phyloP scores from a whole-genome alignment of 2,888 invertebrate genomes.

The Patella ulyssiponensis region DNA sequence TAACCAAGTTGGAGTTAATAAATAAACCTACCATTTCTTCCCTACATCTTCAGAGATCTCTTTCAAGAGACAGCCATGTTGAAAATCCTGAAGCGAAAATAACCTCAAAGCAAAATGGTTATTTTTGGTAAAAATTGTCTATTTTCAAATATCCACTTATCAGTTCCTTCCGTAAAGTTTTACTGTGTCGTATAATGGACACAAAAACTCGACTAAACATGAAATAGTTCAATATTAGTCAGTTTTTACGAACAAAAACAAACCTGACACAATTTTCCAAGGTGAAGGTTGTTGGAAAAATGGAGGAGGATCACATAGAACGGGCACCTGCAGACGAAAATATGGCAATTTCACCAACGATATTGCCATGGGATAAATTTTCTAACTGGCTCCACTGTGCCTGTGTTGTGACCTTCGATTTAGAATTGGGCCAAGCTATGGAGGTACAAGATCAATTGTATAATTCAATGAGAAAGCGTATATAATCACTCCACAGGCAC shows the following conservation, averaged over 20 bases:
- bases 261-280: not conserved
- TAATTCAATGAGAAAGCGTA: too few species aligned
- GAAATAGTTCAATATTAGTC: too few species aligned
- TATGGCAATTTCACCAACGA: constrained; percentile 50
- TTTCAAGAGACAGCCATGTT: constrained; percentile 65
- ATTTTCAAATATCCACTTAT: too few species aligned
- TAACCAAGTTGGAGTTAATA: too few species aligned
- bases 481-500: too few species aligned
- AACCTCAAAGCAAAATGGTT: not conserved
- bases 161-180: too few species aligned
- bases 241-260: not conserved
- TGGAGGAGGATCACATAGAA: constrained; percentile 28
- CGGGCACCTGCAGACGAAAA: constrained; percentile 32
- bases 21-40: constrained; percentile 25
- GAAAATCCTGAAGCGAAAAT: constrained; percentile 37
- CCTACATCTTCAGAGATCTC: constrained; percentile 29
- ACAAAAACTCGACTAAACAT: too few species aligned
- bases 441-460: constrained; percentile 77
- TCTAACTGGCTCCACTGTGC: constrained; percentile 97
- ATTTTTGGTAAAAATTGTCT: too few species aligned
- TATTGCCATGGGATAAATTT: constrained; percentile 74
- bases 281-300: constrained; percentile 17
- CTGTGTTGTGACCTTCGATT: constrained; percentile 98
- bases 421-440: constrained; percentile 98
- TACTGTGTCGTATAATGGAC: too few species aligned